Percentiles rank a stretch among this genome's conserved stretches.
phyloP scores from a whole-genome alignment of 2,113 vertebrate species.

The Tenrec ecaudatus region DNA sequence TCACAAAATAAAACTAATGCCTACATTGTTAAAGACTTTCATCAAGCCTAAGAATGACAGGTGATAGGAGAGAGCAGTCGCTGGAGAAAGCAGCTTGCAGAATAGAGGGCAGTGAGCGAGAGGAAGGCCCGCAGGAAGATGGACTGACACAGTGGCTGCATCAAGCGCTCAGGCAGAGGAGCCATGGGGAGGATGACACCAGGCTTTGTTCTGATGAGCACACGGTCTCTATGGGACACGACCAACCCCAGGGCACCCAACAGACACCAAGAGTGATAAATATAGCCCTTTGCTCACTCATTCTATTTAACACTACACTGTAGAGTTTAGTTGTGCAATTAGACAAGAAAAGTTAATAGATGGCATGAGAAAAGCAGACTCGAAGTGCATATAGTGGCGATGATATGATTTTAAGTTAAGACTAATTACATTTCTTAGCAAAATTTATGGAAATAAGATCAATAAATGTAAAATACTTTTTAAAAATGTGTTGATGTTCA shows the following conservation, averaged over 20 bases:
- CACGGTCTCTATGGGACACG: no score
- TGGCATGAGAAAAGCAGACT: not conserved
- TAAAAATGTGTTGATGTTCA: constrained; percentile 7
- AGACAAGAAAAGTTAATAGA: not conserved
- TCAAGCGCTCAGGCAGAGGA: no score
- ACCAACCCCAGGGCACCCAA: not conserved
- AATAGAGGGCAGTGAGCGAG: no score
- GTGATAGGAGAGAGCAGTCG: no score
- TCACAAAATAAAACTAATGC: not conserved
- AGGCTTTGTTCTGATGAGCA: no score
- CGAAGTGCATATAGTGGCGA: no score
- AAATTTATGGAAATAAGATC: not conserved
- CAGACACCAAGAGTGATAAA: not conserved
- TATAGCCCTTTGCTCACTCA: not conserved
- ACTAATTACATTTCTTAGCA: not conserved
- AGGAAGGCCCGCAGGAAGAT: no score
- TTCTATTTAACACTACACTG: not conserved
- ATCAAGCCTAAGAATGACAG: no score
- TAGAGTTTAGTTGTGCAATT: not conserved
- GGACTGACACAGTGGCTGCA: no score
- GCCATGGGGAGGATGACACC: no score
- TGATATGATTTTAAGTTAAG: not conserved
- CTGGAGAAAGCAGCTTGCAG: no score
- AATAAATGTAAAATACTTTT: not conserved
- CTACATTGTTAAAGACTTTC: not conserved